Conservation (phyloP, 35 echinoderm and acorn worm genomes). For the Amphiura filiformis region DNA sequence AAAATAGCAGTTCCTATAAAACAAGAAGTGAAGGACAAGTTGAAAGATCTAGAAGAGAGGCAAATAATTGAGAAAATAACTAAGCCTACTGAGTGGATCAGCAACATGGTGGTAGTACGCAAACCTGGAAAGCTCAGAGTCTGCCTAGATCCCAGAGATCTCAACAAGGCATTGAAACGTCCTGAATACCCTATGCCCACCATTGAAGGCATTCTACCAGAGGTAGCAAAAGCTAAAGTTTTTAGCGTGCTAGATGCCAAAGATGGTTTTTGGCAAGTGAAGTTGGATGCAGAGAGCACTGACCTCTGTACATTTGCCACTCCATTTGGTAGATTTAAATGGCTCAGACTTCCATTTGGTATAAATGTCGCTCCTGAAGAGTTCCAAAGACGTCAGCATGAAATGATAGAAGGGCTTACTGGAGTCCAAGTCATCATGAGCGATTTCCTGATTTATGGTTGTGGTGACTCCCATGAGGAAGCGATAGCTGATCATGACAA, state of each 20-base stretch:
- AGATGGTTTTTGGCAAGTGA: neutral
- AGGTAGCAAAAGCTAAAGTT: neutral
- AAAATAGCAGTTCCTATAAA: constrained; percentile 58
- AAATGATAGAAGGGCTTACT: constrained; percentile 31
- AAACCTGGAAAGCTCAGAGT: constrained; percentile 4
- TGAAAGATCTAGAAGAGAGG: constrained; percentile 32
- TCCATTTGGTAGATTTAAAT: constrained; percentile 56
- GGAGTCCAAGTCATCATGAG: constrained; percentile 49
- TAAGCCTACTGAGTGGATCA: constrained; percentile 71
- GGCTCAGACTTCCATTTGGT: constrained; percentile 61
- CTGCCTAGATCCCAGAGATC: constrained; percentile 4
- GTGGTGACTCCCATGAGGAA: constrained; percentile 36
- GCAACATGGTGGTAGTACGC: constrained; percentile 42
- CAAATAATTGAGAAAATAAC: constrained; percentile 46
- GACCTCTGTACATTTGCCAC: constrained; percentile 38
- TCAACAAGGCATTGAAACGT: constrained; percentile 57
- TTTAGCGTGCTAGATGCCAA: neutral
- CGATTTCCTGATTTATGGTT: constrained; percentile 29
- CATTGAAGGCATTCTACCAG: constrained; percentile 13
- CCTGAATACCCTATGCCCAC: constrained; percentile 60
- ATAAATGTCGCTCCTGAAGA: constrained; percentile 47
- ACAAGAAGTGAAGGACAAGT: constrained; percentile 51
- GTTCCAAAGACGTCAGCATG: constrained; percentile 58
- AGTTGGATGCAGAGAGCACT: constrained; percentile 21
- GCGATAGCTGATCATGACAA: constrained; percentile 32